Conservation (phyloP, 2,888 invertebrate species). For the Mimas tiliae region DNA sequence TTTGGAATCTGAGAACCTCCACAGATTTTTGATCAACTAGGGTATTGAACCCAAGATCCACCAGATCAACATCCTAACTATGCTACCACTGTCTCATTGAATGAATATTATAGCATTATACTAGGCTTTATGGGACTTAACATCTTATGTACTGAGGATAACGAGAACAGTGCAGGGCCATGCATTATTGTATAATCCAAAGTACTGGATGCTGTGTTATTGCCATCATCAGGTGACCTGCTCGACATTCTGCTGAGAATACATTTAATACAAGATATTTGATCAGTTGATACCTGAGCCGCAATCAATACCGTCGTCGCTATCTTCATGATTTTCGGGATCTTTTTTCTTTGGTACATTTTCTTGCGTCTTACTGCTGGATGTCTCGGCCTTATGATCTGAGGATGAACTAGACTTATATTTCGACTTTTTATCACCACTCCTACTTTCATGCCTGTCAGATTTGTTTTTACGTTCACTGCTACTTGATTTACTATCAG, state of each 20-base stretch:
- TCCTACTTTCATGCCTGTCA: constrained; percentile 49
- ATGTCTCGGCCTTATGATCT: constrained; percentile 60
- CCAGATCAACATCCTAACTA: no score
- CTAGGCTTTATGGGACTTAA: no score
- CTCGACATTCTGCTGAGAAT: no score
- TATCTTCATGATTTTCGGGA: constrained; percentile 60
- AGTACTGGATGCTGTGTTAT: no score
- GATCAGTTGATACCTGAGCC: constrained; percentile 81
- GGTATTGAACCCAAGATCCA: no score
- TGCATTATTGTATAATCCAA: no score
- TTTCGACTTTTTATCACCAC: constrained; percentile 64
- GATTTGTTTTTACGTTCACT: constrained; percentile 57
- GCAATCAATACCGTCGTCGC: constrained; percentile 88
- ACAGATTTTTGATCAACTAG: no score
- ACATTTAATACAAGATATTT: not conserved
- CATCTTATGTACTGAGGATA: no score
- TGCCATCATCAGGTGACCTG: no score
- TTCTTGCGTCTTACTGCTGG: constrained; percentile 67
- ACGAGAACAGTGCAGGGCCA: no score
- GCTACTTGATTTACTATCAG: constrained; percentile 59
- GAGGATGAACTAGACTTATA: constrained; percentile 67
- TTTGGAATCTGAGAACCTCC: no score
- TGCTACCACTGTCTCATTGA: no score
- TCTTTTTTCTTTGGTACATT: constrained; percentile 76
- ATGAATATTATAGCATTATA: not conserved